A percentile compares a stretch with the other conserved stretches of the same genome.
Conservation (phyloP, 2,888 invertebrate species). For the Coenonympha arcania region DNA sequence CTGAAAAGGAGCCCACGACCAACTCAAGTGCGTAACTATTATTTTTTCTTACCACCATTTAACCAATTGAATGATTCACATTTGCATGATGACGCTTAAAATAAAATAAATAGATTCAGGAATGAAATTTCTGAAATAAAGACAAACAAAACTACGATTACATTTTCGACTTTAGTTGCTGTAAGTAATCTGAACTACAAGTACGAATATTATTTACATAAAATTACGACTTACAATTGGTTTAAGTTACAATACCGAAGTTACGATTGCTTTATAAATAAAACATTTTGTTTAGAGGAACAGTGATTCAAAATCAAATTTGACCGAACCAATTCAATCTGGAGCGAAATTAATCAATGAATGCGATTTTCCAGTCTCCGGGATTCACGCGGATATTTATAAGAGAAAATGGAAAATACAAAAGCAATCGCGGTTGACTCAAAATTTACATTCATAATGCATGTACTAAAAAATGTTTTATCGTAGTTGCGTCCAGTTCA, state of each 20-base stretch:
- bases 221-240: not conserved
- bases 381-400: constrained; percentile 23
- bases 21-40: too few relatives aligned
- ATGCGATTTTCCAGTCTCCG: constrained; percentile 24
- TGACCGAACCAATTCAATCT: constrained; percentile 19
- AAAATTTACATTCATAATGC: constrained; percentile 15
- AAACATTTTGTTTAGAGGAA: constrained; percentile 5
- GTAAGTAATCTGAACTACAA: too few relatives aligned
- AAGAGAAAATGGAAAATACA: constrained; percentile 22
- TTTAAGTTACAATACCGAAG: not conserved
- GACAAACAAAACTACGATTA: too few relatives aligned
- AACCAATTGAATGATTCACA: too few relatives aligned
- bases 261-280: not conserved
- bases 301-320: constrained; percentile 2
- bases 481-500: too few relatives aligned
- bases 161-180: too few relatives aligned
- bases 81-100: too few relatives aligned
- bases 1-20: too few relatives aligned
- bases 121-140: not conserved
- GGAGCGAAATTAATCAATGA: constrained; percentile 22
- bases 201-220: too few relatives aligned
- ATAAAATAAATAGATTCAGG: too few relatives aligned
- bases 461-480: too few relatives aligned
- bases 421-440: constrained; percentile 14
- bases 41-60: too few relatives aligned